Evolutionary conservation across 1,140 invertebrate species (phyloP).

Genomic region (Matsumurasca onukii): DNA sequence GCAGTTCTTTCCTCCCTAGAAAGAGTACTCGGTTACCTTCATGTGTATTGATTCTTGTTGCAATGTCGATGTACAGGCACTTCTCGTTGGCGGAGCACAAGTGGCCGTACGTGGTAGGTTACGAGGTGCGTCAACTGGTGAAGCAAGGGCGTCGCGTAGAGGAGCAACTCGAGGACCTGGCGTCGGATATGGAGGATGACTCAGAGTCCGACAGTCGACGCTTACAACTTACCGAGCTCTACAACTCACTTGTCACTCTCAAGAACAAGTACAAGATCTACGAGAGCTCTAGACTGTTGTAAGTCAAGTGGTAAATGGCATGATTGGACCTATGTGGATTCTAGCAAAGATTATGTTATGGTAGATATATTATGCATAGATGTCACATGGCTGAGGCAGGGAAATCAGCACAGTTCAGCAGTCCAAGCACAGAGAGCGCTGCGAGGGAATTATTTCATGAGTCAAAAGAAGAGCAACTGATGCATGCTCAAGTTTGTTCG

Average conservation of each 20-base stretch:
- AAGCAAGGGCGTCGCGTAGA: not conserved
- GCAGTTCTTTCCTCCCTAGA: no score
- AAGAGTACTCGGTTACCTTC: no score
- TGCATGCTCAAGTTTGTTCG: no score
- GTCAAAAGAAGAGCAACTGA: no score
- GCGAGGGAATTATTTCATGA: no score
- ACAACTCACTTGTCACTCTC: not conserved
- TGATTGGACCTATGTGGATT: not conserved
- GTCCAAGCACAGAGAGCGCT: no score
- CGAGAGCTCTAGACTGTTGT: slow-evolving; percentile 1
- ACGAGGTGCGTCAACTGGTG: not conserved
- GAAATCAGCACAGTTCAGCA: no score
- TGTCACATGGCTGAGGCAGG: no score
- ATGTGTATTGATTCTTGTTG: no score
- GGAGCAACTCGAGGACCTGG: not conserved
- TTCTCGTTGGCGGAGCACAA: not conserved
- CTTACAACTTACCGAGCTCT: not conserved
- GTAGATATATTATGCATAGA: no score
- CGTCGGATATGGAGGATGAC: not conserved
- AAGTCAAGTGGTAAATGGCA: not conserved
- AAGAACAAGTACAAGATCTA: not conserved
- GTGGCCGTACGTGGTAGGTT: not conserved
- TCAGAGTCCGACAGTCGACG: not conserved
- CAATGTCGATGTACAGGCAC: no score
- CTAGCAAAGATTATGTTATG: not conserved